Evolutionary conservation across 2,113 vertebrate genomes (phyloP).

Genomic region (Corapipo altera): DNA sequence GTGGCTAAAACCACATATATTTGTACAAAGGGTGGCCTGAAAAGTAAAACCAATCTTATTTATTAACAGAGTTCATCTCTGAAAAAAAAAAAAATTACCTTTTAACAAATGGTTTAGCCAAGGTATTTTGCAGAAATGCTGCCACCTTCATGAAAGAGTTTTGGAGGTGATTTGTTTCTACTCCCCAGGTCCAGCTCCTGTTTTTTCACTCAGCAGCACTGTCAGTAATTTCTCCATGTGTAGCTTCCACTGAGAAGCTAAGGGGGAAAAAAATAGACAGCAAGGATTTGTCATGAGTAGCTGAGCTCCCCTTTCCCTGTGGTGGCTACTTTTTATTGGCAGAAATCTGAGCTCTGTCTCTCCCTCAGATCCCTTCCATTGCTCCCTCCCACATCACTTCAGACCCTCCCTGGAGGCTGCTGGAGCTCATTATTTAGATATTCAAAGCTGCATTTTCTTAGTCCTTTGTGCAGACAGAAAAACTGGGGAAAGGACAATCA

Average conservation of each 20-base stretch:
- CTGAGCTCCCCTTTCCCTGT: neutral
- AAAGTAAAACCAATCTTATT: neutral
- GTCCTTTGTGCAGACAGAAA: neutral
- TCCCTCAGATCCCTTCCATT: neutral
- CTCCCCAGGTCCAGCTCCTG: neutral
- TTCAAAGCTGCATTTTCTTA: neutral
- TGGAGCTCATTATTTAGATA: neutral
- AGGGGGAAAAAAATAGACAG: neutral
- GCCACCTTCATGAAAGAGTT: neutral
- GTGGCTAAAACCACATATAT: neutral
- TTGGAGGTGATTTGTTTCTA: neutral
- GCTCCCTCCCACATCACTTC: neutral
- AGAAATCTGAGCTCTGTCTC: neutral
- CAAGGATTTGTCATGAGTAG: neutral
- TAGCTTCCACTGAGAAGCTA: neutral
- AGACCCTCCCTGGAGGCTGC: neutral
- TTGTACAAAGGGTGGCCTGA: neutral
- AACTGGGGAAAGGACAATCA: neutral
- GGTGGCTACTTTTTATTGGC: neutral
- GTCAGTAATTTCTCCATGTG: neutral
- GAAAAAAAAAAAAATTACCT: neutral
- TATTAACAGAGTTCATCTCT: neutral
- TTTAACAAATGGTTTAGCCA: neutral
- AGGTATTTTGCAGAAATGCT: neutral
- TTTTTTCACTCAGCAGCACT: neutral